Evolutionary conservation across 2,797 vertebrate genomes (phyloP).

Genomic region (Tinamus major): DNA sequence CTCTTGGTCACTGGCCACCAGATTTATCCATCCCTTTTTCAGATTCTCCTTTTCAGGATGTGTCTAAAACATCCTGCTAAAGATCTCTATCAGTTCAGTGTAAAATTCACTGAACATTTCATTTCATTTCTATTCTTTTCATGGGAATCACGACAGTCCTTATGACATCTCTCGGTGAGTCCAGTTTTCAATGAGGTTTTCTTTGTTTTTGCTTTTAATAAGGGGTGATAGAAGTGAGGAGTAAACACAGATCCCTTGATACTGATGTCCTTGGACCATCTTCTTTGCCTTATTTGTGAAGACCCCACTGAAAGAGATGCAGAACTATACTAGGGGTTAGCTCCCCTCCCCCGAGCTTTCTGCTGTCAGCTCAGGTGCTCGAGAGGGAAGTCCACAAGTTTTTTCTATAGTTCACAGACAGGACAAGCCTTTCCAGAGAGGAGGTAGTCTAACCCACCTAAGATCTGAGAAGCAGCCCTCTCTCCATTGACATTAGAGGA

Average conservation of each 20-base stretch:
- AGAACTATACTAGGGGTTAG: background rate
- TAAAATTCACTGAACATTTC: rapidly evolving
- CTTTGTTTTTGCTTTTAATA: too few species aligned
- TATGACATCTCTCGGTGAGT: background rate
- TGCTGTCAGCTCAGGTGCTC: background rate
- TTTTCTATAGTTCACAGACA: background rate
- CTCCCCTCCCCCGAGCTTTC: rapidly evolving
- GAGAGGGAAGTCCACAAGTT: background rate
- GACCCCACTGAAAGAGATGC: background rate
- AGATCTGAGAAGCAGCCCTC: background rate
- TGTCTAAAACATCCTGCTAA: background rate
- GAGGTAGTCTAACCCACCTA: background rate
- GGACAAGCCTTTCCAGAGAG: background rate
- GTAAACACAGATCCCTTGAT: background rate
- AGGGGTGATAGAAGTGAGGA: rapidly evolving
- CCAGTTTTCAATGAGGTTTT: background rate
- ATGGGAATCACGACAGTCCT: background rate
- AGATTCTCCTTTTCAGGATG: background rate
- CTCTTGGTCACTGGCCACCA: rapidly evolving
- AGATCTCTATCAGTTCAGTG: background rate
- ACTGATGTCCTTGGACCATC: background rate
- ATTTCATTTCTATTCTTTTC: background rate
- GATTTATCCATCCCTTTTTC: background rate
- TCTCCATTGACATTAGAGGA: background rate
- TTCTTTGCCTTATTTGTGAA: background rate